Base-by-base conservation (phyloP, 2,113 vertebrate genomes). In the Chamaea fasciata region DNA sequence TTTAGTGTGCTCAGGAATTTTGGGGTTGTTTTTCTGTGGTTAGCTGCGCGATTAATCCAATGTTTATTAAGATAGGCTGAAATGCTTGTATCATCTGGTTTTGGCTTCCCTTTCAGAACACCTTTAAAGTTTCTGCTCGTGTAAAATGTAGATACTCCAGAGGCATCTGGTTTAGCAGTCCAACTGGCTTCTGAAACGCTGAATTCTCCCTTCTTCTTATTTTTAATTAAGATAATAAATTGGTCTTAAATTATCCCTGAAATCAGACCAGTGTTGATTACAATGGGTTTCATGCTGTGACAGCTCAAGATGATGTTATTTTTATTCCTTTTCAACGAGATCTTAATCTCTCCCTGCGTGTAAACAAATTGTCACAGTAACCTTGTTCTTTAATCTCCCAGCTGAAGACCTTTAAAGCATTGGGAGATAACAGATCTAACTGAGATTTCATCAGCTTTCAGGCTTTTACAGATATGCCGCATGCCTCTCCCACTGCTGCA, bases 211-310 rank as follows among this genome's bases (percentile, higher is more conserved):
- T 93, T 92, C 95, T 93, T 92, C 95, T 94, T 79, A 95, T 97
- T 98, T 99, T 99, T 98, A 99, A 98, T 98, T 98, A 98, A 98
- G 98, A 99, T 99, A 99, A 99, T 99, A 99, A 99, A 99, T 99
- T 98, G 98, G 98, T 98, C 99, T 99, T 98, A 99, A 99, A 99
- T 99, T 99, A 99, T 99, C 99, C 99, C 98, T 99, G 99, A 99
- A 99, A 99, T 99, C 99, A 99, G 98, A 99, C 98, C 99, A 99
- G 98, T 98, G 96, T 99, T 99, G 99, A 99, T 99, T 99, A 99
- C 99, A 99, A 99, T 98, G 97, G 98, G 96, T 97, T 97, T 98
- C 99, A 99, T 75, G 99, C 99, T 99, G 99, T 98, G 99, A 98
- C 98, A 99, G 98, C 98, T 98, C 98, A 97, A 98, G 98, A 98